Base-by-base conservation (phyloP, 2,113 vertebrate genomes). In the Lichenostomus cassidix region DNA sequence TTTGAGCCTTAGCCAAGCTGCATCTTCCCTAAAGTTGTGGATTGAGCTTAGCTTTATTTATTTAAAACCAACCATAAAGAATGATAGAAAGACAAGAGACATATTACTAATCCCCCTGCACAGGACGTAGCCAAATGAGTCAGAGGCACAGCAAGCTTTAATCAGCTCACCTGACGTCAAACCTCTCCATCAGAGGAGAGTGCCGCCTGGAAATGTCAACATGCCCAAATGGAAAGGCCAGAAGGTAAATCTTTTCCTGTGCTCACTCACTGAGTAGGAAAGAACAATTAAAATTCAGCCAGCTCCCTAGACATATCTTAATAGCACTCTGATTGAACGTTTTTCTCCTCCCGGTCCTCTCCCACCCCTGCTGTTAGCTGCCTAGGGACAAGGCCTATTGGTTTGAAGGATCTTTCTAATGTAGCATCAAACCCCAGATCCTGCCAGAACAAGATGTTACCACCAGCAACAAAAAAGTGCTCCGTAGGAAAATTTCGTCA, bases 1-100 rank as follows among this genome's bases (percentile, higher is more conserved):
- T 91, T 70, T 94, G 80, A 95, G 89, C 92, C 95, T 95, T n/a
- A 88, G 94, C 79, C 3, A 28, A 91, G 80, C 89, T 31, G 81
- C 50, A 15, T 93, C 92, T 95, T 96, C 94, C 95, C 94, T 87
- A 63, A 95, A 97, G 95, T 95, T 96, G 90, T 97, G 97, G 97
- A 95, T 96, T 93, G 97, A 97, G 92, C 95, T 98, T 75, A 81
- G 95, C 53, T 94, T 97, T 97, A 92, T 98, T 97, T 97, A 96
- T 97, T 96, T 89, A 92, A 94, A 94, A 77, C 80, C 79, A 79
- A 71, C 73, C 49, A 23, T 89, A 95, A 91, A 1, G 4, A 96
- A 67, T 53, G 92, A 68, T 83, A 94, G 89, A 89, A 96, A 90
- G 89, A 44, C 25, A 86, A 97, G 89, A 95, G 69, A 60, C 87